Percentiles rank a stretch among this genome's conserved stretches.
Conservation (phyloP, 1,140 invertebrate species). For the Chironomus striatipennis region DNA sequence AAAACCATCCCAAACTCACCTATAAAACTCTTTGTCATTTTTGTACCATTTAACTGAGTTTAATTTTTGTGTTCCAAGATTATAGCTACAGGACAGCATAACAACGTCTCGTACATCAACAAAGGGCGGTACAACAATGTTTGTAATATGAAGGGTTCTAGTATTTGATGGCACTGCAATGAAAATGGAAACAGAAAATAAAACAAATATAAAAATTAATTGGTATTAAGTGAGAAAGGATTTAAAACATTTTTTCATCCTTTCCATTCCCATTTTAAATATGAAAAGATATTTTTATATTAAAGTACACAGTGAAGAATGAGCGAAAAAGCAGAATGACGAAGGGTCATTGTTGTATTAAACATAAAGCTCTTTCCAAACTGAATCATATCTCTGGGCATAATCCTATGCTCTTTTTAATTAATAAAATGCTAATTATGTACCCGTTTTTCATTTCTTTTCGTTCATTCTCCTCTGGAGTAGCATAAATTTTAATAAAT, state of each 20-base stretch:
- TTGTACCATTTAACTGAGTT: conserved; percentile 79
- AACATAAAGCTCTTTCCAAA: too few species aligned
- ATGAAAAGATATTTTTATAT: too few species aligned
- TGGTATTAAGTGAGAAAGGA: too few species aligned
- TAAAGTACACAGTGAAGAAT: too few species aligned
- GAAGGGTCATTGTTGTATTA: too few species aligned
- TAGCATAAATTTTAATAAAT: conserved; percentile 5
- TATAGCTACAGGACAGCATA: conserved; percentile 47
- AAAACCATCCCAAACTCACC: conserved; percentile 42
- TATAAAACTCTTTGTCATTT: conserved; percentile 62
- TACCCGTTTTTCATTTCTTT: background rate
- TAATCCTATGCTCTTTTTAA: conserved; percentile 10
- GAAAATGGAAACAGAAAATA: background rate
- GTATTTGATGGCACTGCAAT: conserved; percentile 24
- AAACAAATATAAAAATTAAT: too few species aligned
- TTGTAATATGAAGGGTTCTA: conserved; percentile 35
- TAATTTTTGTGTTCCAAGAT: conserved; percentile 52
- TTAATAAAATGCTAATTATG: conserved; percentile 22
- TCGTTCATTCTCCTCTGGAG: background rate
- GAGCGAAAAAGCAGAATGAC: too few species aligned
- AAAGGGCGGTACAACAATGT: conserved; percentile 41
- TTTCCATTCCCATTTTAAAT: too few species aligned
- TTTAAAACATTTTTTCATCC: too few species aligned
- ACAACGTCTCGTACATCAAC: conserved; percentile 46
- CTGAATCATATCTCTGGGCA: too few species aligned